A percentile compares a stretch with the other conserved stretches of the same genome.
These are phyloP conservation scores for Acrocera orbiculus DNA, from an alignment of 2,888 invertebrate species.

Conservation along the genomic window DNA sequence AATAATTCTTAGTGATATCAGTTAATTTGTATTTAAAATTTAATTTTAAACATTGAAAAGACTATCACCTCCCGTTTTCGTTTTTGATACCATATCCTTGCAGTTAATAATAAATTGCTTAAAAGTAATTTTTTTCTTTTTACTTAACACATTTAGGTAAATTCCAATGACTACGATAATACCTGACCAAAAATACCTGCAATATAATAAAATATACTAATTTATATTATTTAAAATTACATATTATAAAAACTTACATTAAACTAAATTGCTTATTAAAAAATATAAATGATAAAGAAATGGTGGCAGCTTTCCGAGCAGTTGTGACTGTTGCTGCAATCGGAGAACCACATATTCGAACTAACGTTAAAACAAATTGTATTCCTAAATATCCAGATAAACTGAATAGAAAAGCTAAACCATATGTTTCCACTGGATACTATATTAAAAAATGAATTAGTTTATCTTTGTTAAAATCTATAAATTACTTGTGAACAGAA, in stretches of 20 bases:
- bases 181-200: constrained; percentile 80
- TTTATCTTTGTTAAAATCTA: neutral
- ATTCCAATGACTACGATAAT: constrained; percentile 75
- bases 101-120: no score
- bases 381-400: constrained; percentile 83
- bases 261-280: constrained; percentile 88
- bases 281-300: constrained; percentile 78
- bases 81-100: no score
- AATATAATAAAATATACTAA: constrained; percentile 23
- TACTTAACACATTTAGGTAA: constrained; percentile 84
- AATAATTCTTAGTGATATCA: no score
- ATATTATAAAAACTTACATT: constrained; percentile 48
- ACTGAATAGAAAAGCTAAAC: constrained; percentile 72
- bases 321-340: constrained; percentile 87
- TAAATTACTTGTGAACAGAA: constrained; percentile 57
- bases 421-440: constrained; percentile 58
- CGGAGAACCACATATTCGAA: constrained; percentile 77
- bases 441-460: constrained; percentile 29
- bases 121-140: constrained; percentile 36
- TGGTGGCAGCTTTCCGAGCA: constrained; percentile 79
- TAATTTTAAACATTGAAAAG: no score
- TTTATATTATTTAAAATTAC: neutral
- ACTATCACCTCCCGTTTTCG: no score
- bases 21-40: no score
- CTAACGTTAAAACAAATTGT: constrained; percentile 79